Conservation (phyloP, 2,888 invertebrate genomes). For the Aleiodes testaceus region DNA sequence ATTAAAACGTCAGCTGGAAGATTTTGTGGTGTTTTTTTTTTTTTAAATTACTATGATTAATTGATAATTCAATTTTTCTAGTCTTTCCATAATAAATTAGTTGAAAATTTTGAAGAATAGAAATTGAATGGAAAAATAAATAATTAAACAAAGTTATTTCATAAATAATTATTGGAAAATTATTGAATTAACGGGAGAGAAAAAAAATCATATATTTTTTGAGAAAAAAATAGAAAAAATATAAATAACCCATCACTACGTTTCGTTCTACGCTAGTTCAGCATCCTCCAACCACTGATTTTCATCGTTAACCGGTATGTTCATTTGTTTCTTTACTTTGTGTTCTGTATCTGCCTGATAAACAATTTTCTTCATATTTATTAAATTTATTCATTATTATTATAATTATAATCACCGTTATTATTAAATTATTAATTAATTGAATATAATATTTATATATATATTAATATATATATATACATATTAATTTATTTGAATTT, state of each 20-base stretch:
- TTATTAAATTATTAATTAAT: slow-evolving; percentile 54
- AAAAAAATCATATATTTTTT: slow-evolving; percentile 3
- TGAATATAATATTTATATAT: slow-evolving; percentile 21
- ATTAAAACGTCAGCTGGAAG: slow-evolving; percentile 39
- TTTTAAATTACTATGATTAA: slow-evolving; percentile 3
- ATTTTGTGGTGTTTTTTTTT: slow-evolving; percentile 28
- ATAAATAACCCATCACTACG: slow-evolving; percentile 47
- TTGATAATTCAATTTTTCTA: slow-evolving; percentile 3
- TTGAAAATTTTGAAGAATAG: background rate
- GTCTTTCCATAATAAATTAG: background rate
- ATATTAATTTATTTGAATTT: background rate
- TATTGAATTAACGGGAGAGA: slow-evolving; percentile 24
- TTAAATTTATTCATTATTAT: slow-evolving; percentile 54
- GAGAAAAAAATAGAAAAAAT: slow-evolving; percentile 32
- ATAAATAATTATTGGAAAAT: slow-evolving; percentile 20
- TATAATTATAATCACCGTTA: slow-evolving; percentile 51
- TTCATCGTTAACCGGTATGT: slow-evolving; percentile 73
- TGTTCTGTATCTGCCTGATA: slow-evolving; percentile 60
- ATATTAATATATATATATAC: background rate
- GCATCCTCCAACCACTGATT: slow-evolving; percentile 72
- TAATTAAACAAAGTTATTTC: slow-evolving; percentile 14
- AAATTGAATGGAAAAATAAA: background rate
- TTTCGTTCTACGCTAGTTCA: slow-evolving; percentile 59
- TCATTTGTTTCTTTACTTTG: slow-evolving; percentile 71
- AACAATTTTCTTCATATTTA: slow-evolving; percentile 53